Percentiles rank a stretch among this genome's conserved stretches.
Evolutionary conservation across 30 jellyfish, hydroid and myxozoan species (phyloP).

Genomic region (Mastigias papua): DNA sequence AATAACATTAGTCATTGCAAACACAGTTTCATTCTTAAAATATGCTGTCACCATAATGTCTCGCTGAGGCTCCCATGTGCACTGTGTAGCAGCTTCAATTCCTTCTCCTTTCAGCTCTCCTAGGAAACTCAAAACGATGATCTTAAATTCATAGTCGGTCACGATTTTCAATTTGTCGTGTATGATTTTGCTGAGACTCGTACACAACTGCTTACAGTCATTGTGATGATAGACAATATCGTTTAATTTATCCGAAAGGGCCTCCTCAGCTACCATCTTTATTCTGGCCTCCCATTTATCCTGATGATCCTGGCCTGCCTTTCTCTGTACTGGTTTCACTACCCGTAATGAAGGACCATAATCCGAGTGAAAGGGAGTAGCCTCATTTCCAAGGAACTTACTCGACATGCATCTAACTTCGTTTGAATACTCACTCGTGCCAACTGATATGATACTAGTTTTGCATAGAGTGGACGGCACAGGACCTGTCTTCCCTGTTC

Average conservation of each 20-base stretch:
- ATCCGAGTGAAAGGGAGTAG: neutral
- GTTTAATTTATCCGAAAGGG: conserved; percentile 26
- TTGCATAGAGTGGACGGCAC: conserved; percentile 44
- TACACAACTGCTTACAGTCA: conserved; percentile 63
- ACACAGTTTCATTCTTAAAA: conserved; percentile 76
- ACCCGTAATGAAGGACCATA: no score
- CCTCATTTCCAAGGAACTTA: conserved; percentile 71
- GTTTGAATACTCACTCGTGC: conserved; percentile 21
- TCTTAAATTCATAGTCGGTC: conserved; percentile 46
- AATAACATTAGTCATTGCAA: conserved; percentile 75
- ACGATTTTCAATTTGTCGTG: conserved; percentile 74
- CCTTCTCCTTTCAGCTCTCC: conserved; percentile 88
- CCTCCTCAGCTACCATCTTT: conserved; percentile 44
- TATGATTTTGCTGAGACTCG: conserved; percentile 55
- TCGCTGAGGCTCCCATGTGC: conserved; percentile 84
- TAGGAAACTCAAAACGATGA: conserved; percentile 67
- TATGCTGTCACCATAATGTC: conserved; percentile 80
- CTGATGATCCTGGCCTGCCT: conserved; percentile 38
- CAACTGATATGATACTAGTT: conserved; percentile 49
- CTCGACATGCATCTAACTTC: conserved; percentile 34
- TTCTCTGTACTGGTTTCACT: neutral
- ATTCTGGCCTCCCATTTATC: conserved; percentile 48
- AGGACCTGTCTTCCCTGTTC: conserved; percentile 4
- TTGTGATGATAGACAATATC: conserved; percentile 61
- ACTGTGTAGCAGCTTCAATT: conserved; percentile 86